A percentile compares a stretch with the other conserved stretches of the same genome.
These are phyloP conservation scores for Ips nitidus DNA, from an alignment of 1,140 invertebrate genomes.

Conservation along the genomic window DNA sequence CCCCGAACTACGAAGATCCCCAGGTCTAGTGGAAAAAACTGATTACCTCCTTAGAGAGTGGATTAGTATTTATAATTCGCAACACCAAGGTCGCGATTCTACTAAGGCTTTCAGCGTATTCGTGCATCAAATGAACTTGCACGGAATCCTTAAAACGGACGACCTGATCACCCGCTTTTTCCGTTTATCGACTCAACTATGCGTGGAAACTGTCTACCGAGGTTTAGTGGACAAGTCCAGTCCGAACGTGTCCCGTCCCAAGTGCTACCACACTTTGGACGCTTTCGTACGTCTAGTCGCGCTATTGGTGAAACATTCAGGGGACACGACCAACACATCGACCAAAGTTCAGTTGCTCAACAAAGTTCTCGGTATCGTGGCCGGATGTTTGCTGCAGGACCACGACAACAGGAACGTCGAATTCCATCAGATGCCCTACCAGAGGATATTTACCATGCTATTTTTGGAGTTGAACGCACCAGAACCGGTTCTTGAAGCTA, in stretches of 20 bases:
- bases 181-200: conserved; percentile 94
- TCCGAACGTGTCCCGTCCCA: conserved; percentile 64
- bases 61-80: conserved; percentile 86
- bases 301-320: conserved; percentile 93
- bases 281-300: conserved; percentile 94
- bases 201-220: conserved; percentile 92
- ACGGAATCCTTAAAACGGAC: conserved; percentile 96
- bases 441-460: conserved; percentile 95
- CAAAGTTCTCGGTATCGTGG: conserved; percentile 94
- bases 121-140: conserved; percentile 94
- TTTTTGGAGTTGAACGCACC: conserved; percentile 95
- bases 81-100: conserved; percentile 77
- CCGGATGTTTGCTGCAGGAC: conserved; percentile 91
- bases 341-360: conserved; percentile 97
- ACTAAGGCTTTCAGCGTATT: conserved; percentile 93
- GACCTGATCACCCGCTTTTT: conserved; percentile 97
- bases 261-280: conserved; percentile 95
- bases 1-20: conserved; percentile 92
- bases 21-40: conserved; percentile 92
- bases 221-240: conserved; percentile 57
- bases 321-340: conserved; percentile 82
- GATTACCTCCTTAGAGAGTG: conserved; percentile 93
- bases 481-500: conserved; percentile 88
- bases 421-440: conserved; percentile 97
- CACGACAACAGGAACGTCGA: conserved; percentile 84